phyloP scores from a whole-genome alignment of 2,888 invertebrate species.

The Vannuccia rotundouncinata region DNA sequence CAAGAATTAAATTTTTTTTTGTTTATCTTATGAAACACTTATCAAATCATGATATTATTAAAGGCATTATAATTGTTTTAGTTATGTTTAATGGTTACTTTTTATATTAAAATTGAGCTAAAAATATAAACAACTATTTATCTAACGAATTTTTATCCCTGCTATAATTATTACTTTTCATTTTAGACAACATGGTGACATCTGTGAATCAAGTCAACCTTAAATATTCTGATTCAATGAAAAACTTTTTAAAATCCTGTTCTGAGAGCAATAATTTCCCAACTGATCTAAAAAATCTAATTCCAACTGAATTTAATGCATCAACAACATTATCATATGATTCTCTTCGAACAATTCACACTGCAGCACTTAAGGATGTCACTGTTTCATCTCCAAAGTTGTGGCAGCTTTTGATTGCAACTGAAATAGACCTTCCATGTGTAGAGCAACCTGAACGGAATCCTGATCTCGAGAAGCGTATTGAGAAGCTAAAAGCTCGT shows the following conservation, averaged over 20 bases:
- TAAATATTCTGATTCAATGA: background rate
- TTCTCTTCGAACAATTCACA: background rate
- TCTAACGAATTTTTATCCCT: too few relatives aligned
- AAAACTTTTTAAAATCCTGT: background rate
- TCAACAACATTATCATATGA: background rate
- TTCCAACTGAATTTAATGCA: background rate
- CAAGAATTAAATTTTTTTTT: too few relatives aligned
- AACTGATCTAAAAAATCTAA: background rate
- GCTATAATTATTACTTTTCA: too few relatives aligned
- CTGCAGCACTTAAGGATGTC: background rate
- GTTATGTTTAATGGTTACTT: too few relatives aligned
- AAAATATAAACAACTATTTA: too few relatives aligned
- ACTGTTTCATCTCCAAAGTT: background rate
- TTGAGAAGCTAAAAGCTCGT: constrained; percentile 14
- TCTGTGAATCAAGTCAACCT: background rate
- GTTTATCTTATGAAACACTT: too few relatives aligned
- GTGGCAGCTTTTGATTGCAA: background rate
- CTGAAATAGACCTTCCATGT: background rate
- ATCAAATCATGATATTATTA: too few relatives aligned
- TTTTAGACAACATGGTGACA: too few relatives aligned
- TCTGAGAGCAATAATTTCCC: background rate
- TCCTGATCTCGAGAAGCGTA: constrained; percentile 28
- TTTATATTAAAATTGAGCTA: too few relatives aligned
- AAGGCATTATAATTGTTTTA: too few relatives aligned
- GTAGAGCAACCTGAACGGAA: constrained; percentile 14